phyloP scores from a whole-genome alignment of 2,113 vertebrate genomes.

The Naja naja region DNA sequence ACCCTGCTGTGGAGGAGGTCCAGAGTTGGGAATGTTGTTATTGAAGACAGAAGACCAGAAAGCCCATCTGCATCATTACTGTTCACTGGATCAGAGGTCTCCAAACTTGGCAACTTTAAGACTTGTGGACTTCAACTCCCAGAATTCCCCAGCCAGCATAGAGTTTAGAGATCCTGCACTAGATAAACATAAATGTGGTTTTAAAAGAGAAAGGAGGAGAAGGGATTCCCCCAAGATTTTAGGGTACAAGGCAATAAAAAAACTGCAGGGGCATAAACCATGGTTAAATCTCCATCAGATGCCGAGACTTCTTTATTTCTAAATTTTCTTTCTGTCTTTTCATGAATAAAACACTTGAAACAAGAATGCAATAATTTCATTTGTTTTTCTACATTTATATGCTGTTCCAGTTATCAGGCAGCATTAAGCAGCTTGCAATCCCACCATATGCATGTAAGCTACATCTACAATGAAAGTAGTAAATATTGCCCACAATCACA shows the following conservation, averaged over 20 bases:
- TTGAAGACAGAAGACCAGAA: not conserved
- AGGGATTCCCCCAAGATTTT: not conserved
- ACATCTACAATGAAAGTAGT: not conserved
- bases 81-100: not conserved
- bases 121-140: not conserved
- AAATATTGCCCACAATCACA: not conserved
- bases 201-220: not conserved
- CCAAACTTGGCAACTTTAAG: not conserved
- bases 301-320: not conserved
- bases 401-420: not conserved
- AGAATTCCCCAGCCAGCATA: not conserved
- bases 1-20: not conserved
- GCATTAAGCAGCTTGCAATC: not conserved
- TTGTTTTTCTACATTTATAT: not conserved
- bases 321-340: not conserved
- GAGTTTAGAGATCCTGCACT: not conserved
- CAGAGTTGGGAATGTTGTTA: not conserved
- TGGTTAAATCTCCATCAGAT: not conserved
- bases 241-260: not conserved
- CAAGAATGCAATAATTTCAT: not conserved
- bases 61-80: not conserved
- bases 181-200: not conserved
- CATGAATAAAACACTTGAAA: not conserved
- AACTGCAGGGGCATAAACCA: not conserved
- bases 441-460: not conserved